Conservation (phyloP, 92 coral and sea anemone species). For the Bergia sp. region DNA sequence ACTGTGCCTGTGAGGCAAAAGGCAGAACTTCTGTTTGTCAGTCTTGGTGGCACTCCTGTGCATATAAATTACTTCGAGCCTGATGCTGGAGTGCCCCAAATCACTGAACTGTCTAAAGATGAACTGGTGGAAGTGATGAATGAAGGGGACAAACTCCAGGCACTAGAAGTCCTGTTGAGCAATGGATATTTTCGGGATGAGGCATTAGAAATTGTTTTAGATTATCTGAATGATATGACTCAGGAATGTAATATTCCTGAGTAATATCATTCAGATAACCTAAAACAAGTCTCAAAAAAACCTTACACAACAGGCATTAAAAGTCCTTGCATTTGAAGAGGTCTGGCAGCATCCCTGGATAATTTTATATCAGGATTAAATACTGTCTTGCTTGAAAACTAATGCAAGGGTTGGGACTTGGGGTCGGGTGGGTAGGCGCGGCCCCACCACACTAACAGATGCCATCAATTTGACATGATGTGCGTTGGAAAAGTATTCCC, state of each 20-base stretch:
- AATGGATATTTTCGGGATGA: conserved; percentile 19
- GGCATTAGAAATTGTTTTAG: conserved; percentile 33
- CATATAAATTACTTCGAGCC: conserved; percentile 10
- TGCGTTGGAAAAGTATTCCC: conserved; percentile 15
- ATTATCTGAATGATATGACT: conserved; percentile 1
- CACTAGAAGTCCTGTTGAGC: conserved; percentile 20
- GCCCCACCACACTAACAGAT: conserved; percentile 19
- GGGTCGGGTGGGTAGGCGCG: conserved; percentile 8
- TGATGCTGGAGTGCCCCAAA: conserved; percentile 26
- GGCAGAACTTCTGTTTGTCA: conserved; percentile 2
- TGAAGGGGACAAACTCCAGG: conserved; percentile 20
- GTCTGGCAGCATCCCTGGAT: conserved; percentile 31
- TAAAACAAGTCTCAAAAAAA: conserved; percentile 11
- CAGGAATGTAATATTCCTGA: conserved; percentile 18
- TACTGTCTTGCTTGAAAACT: conserved; percentile 28
- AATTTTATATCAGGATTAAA: conserved; percentile 16
- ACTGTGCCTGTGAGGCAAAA: conserved; percentile 6
- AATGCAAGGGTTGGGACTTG: conserved; percentile 26
- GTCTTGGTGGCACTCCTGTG: conserved; percentile 20
- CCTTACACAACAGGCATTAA: conserved; percentile 8
- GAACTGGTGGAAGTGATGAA: conserved; percentile 13
- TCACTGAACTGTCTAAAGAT: conserved; percentile 13
- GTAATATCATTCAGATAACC: conserved; percentile 8
- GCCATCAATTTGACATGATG: conserved; percentile 29
- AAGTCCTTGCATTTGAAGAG: not conserved